phyloP scores from a whole-genome alignment of 2,797 vertebrate genomes.

The Cirrhinus molitorella region DNA sequence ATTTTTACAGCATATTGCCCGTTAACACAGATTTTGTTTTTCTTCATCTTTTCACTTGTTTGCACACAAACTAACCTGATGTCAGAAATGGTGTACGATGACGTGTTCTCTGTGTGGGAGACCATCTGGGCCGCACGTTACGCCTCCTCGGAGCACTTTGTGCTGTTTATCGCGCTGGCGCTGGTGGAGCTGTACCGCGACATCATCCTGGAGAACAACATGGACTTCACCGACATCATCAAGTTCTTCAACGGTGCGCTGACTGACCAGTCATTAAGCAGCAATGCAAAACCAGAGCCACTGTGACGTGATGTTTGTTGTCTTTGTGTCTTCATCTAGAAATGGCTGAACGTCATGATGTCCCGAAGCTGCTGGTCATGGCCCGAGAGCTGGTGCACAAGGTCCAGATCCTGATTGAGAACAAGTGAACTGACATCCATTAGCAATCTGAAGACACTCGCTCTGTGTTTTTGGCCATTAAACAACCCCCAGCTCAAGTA shows the following conservation, averaged over 20 bases:
- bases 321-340: conserved; percentile 77
- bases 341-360: conserved; percentile 95
- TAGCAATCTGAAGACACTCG: neutral
- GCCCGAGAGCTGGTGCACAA: conserved; percentile 94
- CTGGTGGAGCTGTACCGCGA: conserved; percentile 95
- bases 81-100: conserved; percentile 94
- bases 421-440: conserved; percentile 80
- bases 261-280: neutral
- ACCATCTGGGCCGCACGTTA: conserved; percentile 95
- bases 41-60: too few species aligned
- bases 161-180: conserved; percentile 95
- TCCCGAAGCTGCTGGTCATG: conserved; percentile 90
- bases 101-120: conserved; percentile 96
- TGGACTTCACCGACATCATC: conserved; percentile 99
- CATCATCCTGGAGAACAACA: conserved; percentile 98
- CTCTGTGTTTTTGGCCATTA: conserved; percentile 11
- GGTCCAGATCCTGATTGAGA: conserved; percentile 97
- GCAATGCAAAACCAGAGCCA: neutral
- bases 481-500: neutral
- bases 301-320: neutral
- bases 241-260: conserved; percentile 98
- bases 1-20: too few species aligned
- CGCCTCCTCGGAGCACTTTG: conserved; percentile 92
- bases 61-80: too few species aligned
- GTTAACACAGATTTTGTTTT: too few species aligned